Conservation (phyloP, 1,140 invertebrate species). For the Plectus sambesii region DNA sequence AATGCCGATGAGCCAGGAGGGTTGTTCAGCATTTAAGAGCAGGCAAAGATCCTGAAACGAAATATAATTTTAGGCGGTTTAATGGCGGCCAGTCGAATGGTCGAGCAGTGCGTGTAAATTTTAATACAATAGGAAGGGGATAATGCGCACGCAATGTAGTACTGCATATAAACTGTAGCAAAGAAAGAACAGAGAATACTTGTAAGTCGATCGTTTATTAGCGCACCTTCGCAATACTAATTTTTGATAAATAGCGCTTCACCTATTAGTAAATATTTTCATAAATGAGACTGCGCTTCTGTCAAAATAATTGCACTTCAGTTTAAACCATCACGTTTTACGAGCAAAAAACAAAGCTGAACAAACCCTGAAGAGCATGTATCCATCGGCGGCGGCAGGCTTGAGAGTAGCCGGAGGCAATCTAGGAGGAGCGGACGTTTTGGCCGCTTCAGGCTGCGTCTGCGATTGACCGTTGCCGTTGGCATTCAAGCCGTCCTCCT, state of each 20-base stretch:
- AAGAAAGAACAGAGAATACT: neutral
- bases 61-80: slow-evolving; percentile 24
- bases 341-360: no score
- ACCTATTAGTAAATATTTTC: no score
- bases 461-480: slow-evolving; percentile 5
- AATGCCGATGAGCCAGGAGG: slow-evolving; percentile 82
- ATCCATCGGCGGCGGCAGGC: slow-evolving; percentile 83
- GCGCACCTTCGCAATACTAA: no score
- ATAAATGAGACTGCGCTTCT: no score
- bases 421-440: slow-evolving; percentile 1
- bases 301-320: slow-evolving; percentile 5
- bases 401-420: slow-evolving; percentile 55
- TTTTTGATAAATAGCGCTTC: no score
- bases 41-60: slow-evolving; percentile 73
- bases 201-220: no score
- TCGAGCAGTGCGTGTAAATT: no score
- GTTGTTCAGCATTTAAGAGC: slow-evolving; percentile 86
- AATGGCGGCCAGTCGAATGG: no score
- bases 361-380: slow-evolving; percentile 75
- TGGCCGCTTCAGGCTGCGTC: slow-evolving; percentile 10
- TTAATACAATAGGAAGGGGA: no score
- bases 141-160: no score
- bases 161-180: slow-evolving; percentile 8
- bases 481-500: slow-evolving; percentile 48
- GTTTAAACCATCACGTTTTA: no score